Evolutionary conservation across 2,113 vertebrate species (phyloP).

Genomic region (Oreochromis aureus): DNA sequence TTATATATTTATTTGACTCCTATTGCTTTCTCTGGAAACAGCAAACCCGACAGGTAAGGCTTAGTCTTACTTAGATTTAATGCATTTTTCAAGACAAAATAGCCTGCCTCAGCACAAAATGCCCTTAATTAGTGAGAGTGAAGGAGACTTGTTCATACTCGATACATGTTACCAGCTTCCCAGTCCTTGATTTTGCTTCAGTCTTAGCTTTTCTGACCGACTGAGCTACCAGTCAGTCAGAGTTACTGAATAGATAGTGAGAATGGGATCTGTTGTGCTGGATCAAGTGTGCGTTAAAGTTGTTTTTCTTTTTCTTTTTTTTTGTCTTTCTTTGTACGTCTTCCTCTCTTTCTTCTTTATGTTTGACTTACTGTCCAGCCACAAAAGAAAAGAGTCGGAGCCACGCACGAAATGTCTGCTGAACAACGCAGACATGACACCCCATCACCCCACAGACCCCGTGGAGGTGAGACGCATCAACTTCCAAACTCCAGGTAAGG

Average conservation of each 20-base stretch:
- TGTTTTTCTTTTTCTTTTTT: neutral
- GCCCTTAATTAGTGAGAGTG: conserved; percentile 47
- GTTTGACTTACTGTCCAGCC: conserved; percentile 56
- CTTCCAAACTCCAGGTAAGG: conserved; percentile 94
- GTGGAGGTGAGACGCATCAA: conserved; percentile 98
- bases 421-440: conserved; percentile 90
- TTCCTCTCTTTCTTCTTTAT: neutral
- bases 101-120: conserved; percentile 54
- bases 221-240: neutral
- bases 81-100: conserved; percentile 50
- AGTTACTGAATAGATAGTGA: neutral
- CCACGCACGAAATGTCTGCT: conserved; percentile 91
- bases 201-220: neutral
- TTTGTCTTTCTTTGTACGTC: neutral
- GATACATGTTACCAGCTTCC: neutral
- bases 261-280: neutral
- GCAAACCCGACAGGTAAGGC: conserved; percentile 98
- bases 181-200: neutral
- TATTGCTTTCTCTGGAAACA: conserved; percentile 79
- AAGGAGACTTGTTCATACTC: neutral
- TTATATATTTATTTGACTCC: conserved; percentile 72
- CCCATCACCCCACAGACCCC: conserved; percentile 94
- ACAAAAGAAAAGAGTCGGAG: conserved; percentile 93
- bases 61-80: conserved; percentile 51
- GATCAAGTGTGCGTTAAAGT: neutral